These are phyloP conservation scores for Falcunculus frontatus DNA, from an alignment of 2,113 vertebrate species.

Conservation along the genomic window DNA sequence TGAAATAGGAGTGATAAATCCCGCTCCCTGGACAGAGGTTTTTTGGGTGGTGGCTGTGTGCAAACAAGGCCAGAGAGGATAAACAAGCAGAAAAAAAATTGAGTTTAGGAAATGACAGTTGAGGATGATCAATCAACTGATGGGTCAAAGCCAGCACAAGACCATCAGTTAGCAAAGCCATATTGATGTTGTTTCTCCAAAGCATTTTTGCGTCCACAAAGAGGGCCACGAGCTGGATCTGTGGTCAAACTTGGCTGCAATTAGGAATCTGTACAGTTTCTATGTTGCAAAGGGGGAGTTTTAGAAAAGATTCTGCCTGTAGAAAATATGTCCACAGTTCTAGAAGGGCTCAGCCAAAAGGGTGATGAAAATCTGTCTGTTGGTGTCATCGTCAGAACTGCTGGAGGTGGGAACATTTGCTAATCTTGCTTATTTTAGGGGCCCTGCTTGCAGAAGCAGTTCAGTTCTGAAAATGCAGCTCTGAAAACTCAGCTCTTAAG, in stretches of 20 bases:
- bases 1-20: constrained; percentile 14
- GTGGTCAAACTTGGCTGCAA: constrained; percentile 27
- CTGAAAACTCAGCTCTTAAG: not conserved
- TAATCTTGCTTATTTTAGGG: constrained; percentile 27
- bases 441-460: not conserved
- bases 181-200: not conserved
- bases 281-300: not conserved
- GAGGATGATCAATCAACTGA: not conserved
- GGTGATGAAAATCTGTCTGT: constrained; percentile 6
- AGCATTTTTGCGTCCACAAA: not conserved
- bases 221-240: not conserved
- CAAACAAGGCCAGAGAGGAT: not conserved
- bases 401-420: constrained; percentile 29
- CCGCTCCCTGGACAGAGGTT: not conserved
- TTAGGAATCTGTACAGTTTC: not conserved
- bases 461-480: not conserved
- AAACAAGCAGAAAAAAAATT: not conserved
- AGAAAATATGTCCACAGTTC: not conserved
- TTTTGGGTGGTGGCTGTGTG: not conserved
- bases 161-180: not conserved
- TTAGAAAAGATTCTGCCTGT: not conserved
- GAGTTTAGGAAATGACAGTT: not conserved
- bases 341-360: constrained; percentile 17
- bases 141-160: not conserved
- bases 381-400: constrained; percentile 8